Evolutionary conservation across 2,888 invertebrate genomes (phyloP), one percentile per base, ranked within the genome.

Genomic region (Globia sparganii): DNA sequence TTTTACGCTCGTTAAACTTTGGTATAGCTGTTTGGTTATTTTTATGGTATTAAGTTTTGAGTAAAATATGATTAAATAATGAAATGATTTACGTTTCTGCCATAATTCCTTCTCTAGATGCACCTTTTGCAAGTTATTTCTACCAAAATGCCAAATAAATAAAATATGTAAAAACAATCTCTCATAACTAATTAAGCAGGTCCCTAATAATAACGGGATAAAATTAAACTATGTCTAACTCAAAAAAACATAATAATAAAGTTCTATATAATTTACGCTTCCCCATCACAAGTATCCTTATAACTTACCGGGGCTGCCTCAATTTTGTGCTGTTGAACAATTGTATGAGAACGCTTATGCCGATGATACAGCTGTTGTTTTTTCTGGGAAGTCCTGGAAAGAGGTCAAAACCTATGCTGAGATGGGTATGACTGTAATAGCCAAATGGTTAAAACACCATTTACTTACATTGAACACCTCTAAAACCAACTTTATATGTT

Each of bases 1-100:
- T 80, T 87, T 84, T 75, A 77, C n/a, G 75, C 76, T 80, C 72
- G 76, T 84, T 78, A 83, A 86, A 70, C 65, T 75, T 70, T 64
- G 68, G 65, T 77, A 73, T 65, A 34, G 64, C 18, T 65, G 49
- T 78, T 79, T 53, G 28, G 73, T 73, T 79, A 65, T 78, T 79
- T 78, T 65, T 80, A 73, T 66, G 25, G 8, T 59, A 53, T 37
- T 73, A 28, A 73, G 43, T 59, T 59, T 73, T 78, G 65, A 15
- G 28, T 61, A 2, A 59, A 80, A 59, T 79, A 40, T 65, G 18
- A 70, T 69, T 34, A 56, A 8, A 49, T 72, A 49, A 25, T 78
- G 3, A 64, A 53, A 72, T 18, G 2, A 78, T 11, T 72, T 72
- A 49, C 11, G 0, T 34, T 25, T 43, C 8, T 37, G 15, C 18